Percentiles rank a stretch among this genome's conserved stretches.
Evolutionary conservation across 2,113 vertebrate genomes (phyloP).

Genomic region (Bolborhynchus lineola): DNA sequence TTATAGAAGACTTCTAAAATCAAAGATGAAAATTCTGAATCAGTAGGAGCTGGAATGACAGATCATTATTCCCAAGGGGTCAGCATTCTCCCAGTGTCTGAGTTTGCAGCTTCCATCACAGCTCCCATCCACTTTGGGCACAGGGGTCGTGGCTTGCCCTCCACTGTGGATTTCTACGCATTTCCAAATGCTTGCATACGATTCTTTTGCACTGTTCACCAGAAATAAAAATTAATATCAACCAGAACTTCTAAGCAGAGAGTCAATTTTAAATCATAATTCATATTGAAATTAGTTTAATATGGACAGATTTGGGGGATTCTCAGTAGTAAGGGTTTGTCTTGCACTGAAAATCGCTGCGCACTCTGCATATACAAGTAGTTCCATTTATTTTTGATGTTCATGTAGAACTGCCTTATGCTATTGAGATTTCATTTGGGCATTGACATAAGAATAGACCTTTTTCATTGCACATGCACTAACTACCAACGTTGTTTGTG

Average conservation of each 20-base stretch:
- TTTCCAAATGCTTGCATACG: constrained; percentile 19
- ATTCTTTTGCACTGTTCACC: neutral
- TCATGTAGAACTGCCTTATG: neutral
- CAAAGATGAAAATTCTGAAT: neutral
- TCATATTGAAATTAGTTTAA: constrained; percentile 65
- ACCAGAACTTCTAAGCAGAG: constrained; percentile 55
- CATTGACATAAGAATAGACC: neutral
- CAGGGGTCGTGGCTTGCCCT: neutral
- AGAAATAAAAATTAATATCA: constrained; percentile 63
- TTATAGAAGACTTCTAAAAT: constrained; percentile 7
- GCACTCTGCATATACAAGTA: neutral
- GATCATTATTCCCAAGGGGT: neutral
- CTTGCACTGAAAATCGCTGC: constrained; percentile 12
- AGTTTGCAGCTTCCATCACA: neutral
- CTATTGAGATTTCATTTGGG: neutral
- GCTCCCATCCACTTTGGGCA: neutral
- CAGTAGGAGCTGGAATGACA: neutral
- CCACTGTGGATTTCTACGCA: neutral
- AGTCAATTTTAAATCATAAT: constrained; percentile 61
- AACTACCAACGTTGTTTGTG: neutral
- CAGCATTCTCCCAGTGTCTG: neutral
- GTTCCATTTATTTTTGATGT: neutral
- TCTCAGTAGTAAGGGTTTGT: constrained; percentile 34
- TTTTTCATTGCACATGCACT: neutral
- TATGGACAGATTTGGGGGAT: constrained; percentile 33